Evolutionary conservation across 2,797 vertebrate genomes (phyloP), one percentile per base, ranked within the genome.

Genomic region (Synaphobranchus kaupii): DNA sequence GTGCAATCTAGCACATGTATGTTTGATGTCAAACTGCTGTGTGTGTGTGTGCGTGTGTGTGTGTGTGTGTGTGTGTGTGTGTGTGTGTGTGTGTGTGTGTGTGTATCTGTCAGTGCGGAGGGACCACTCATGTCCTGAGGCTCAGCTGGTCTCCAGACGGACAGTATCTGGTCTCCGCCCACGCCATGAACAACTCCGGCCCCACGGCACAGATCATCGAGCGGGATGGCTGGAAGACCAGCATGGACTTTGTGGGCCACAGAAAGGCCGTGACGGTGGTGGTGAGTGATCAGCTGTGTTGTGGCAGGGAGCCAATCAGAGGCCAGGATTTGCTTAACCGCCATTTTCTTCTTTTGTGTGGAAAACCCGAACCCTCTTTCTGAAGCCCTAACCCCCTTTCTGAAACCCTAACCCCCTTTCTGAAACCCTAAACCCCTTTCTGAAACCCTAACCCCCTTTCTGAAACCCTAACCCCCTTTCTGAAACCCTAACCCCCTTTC

Each of bases 161-260:
- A 54, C 99, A 99, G 95, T 99, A 99, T 85, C 94, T 99, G 84
- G 99, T 99, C n/a, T 99, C 99, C 15, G 99, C 99, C 88, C 99
- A 99, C 28, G 99, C 99, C 89, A 99, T 99, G 99, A 99, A 99
- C 94, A 99, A 99, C 94, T 99, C 99, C 0, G 99, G 99, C 22
- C 99, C 99, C 80, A 99, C 99, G 0, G 98, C 99, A 52, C 99
- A 99, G 95, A 99, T 99, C 90, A 98, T 99, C 17, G 99, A 99
- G 91, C 93, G 99, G 2, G 98, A 99, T 66, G 99, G 98, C 89
- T 99, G 99, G 99, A 99, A 98, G 92, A 99, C 98, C 83, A 99
- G 98, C 91, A 99, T 99, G 99, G 99, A 99, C 94, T 99, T 99
- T 84, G 99, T 99, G 80, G 99, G 99, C 44, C 99, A 99, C 90